A percentile compares a stretch with the other conserved stretches of the same genome.
Conservation (phyloP, 1,140 invertebrate genomes). For the Drosophila suzukii region DNA sequence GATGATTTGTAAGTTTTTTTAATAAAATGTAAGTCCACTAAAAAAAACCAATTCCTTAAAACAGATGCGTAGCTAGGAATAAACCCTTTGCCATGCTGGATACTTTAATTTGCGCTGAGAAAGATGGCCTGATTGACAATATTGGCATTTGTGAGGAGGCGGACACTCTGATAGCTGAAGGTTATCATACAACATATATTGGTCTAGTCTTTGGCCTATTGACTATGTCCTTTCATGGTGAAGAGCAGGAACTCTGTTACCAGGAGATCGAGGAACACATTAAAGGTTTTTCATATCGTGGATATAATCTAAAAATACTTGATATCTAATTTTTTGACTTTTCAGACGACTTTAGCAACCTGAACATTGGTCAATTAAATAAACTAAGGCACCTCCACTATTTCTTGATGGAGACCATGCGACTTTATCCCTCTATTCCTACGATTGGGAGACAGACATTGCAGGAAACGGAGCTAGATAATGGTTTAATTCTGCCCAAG, state of each 20-base stretch:
- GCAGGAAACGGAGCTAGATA: constrained; percentile 84
- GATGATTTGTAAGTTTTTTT: constrained; percentile 36
- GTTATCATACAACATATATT: constrained; percentile 90
- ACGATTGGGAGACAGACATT: constrained; percentile 86
- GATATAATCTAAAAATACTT: fast-evolving
- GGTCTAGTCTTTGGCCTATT: constrained; percentile 86
- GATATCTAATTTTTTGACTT: neutral
- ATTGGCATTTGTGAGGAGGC: constrained; percentile 92
- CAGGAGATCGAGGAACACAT: constrained; percentile 72
- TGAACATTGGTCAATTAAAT: constrained; percentile 85
- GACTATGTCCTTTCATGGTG: constrained; percentile 86
- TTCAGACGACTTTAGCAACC: constrained; percentile 54
- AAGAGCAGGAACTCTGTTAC: constrained; percentile 87
- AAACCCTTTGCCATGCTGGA: constrained; percentile 92
- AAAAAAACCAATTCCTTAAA: no score
- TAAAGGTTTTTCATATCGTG: no score
- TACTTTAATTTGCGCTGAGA: constrained; percentile 88
- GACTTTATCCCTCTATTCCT: constrained; percentile 89
- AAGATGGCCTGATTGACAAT: constrained; percentile 86
- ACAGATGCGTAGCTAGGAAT: constrained; percentile 69
- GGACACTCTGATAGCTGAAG: constrained; percentile 92
- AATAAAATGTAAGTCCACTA: neutral
- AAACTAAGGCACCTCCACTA: constrained; percentile 88
- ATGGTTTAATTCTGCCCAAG: constrained; percentile 84
- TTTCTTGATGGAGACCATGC: constrained; percentile 87